phyloP scores from a whole-genome alignment of 2,888 invertebrate species.

The Hanleya hanleyi region DNA sequence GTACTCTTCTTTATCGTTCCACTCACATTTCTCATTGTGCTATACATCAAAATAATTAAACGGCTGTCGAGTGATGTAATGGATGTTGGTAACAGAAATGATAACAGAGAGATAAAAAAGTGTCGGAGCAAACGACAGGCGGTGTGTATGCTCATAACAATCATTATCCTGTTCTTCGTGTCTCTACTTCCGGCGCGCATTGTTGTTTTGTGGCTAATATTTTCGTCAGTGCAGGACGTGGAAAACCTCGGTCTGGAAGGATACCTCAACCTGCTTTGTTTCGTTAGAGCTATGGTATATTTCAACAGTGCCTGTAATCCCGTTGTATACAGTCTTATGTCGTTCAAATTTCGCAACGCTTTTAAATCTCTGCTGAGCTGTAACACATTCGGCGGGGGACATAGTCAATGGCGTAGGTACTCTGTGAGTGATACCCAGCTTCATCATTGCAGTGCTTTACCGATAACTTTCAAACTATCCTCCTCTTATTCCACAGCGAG shows the following conservation, averaged over 20 bases:
- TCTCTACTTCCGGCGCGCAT: conserved; percentile 92
- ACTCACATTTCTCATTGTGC: conserved; percentile 83
- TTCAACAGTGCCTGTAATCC: conserved; percentile 94
- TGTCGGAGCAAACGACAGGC: conserved; percentile 48
- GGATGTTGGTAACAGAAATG: neutral
- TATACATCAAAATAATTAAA: conserved; percentile 79
- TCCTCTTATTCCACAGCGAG: too few species aligned
- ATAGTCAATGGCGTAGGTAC: too few species aligned
- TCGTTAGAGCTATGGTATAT: conserved; percentile 86
- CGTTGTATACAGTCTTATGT: conserved; percentile 92
- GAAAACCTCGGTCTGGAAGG: conserved; percentile 84
- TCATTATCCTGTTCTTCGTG: conserved; percentile 86
- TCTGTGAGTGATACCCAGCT: too few species aligned
- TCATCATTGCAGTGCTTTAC: too few species aligned
- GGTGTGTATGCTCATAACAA: conserved; percentile 57
- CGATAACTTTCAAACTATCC: too few species aligned
- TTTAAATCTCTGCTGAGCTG: conserved; percentile 33
- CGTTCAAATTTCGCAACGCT: conserved; percentile 86
- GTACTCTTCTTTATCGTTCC: conserved; percentile 90
- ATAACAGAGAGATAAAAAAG: neutral
- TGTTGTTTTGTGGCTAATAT: conserved; percentile 89
- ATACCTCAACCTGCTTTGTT: conserved; percentile 88
- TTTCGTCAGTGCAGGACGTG: conserved; percentile 81
- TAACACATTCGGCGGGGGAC: too few species aligned
- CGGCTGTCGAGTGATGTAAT: conserved; percentile 32